phyloP scores from a whole-genome alignment of 2,113 vertebrate species.

The Equus quagga region DNA sequence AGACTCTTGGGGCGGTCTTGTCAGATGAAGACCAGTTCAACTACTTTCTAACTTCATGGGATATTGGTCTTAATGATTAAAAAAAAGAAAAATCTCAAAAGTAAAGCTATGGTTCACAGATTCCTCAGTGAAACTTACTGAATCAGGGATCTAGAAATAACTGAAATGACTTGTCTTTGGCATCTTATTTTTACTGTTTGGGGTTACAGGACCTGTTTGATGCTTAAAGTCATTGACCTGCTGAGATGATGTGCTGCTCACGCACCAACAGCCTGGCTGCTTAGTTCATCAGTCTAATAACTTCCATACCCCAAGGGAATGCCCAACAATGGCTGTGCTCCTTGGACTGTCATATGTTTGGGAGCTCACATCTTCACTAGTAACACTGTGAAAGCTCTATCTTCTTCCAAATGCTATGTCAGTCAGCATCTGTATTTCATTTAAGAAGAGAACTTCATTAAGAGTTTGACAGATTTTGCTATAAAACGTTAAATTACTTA shows the following conservation, averaged over 20 bases:
- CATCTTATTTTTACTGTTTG: neutral
- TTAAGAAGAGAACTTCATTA: neutral
- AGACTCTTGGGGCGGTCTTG: neutral
- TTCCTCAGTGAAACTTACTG: neutral
- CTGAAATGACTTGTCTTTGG: neutral
- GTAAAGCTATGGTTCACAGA: neutral
- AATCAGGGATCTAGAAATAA: neutral
- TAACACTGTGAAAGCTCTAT: neutral
- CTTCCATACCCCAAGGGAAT: neutral
- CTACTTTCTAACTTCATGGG: neutral
- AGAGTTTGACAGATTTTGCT: neutral
- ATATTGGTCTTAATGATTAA: neutral
- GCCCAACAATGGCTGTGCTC: neutral
- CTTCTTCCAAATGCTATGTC: neutral
- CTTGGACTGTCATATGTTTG: neutral
- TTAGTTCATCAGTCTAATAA: neutral
- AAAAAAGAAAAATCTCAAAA: neutral
- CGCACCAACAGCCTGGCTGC: neutral
- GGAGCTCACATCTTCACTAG: neutral
- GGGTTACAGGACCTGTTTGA: neutral
- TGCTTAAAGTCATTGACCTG: neutral
- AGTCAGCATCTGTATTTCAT: neutral
- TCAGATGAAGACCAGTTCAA: neutral
- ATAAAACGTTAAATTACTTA: neutral
- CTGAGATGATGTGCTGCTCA: neutral